A percentile compares a stretch with the other conserved stretches of the same genome.
These are phyloP conservation scores for Stratiomys singularior DNA, from an alignment of 2,888 invertebrate genomes.

Conservation along the genomic window DNA sequence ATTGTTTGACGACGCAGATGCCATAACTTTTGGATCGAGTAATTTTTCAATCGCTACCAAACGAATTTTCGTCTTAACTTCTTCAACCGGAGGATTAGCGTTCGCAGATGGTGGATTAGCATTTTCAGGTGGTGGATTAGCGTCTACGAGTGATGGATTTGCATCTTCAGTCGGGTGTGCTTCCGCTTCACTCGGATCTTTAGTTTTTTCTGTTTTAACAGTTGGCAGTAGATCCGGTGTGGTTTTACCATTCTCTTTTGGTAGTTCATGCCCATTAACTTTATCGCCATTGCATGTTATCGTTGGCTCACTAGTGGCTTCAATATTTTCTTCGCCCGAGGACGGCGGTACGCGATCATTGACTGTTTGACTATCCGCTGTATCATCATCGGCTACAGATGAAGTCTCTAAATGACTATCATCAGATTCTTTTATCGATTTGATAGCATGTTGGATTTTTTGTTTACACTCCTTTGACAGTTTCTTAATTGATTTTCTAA, in stretches of 20 bases:
- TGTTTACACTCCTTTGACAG: conserved; percentile 32
- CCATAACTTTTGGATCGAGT: conserved; percentile 49
- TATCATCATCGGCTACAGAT: conserved; percentile 14
- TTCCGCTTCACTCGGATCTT: background rate
- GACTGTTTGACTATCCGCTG: background rate
- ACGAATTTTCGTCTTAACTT: conserved; percentile 43
- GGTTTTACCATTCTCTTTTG: conserved; percentile 2
- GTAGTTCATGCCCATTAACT: background rate
- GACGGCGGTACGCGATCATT: background rate
- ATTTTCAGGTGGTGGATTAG: background rate
- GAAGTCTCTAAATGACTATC: background rate
- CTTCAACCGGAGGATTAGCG: background rate
- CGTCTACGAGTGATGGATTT: too few species aligned
- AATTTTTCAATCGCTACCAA: conserved; percentile 51
- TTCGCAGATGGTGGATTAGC: background rate
- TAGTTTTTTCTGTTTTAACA: background rate
- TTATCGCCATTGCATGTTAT: background rate
- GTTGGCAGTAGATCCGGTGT: background rate
- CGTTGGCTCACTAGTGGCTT: background rate
- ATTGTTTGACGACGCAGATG: background rate
- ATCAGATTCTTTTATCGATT: conserved; percentile 10
- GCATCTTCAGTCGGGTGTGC: background rate
- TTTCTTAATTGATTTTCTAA: conserved; percentile 5
- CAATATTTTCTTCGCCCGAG: background rate
- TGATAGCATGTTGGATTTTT: background rate